A percentile compares a stretch with the other conserved stretches of the same genome.
Evolutionary conservation across 2,888 invertebrate genomes (phyloP).

Genomic region (Rhynchonema sp.): DNA sequence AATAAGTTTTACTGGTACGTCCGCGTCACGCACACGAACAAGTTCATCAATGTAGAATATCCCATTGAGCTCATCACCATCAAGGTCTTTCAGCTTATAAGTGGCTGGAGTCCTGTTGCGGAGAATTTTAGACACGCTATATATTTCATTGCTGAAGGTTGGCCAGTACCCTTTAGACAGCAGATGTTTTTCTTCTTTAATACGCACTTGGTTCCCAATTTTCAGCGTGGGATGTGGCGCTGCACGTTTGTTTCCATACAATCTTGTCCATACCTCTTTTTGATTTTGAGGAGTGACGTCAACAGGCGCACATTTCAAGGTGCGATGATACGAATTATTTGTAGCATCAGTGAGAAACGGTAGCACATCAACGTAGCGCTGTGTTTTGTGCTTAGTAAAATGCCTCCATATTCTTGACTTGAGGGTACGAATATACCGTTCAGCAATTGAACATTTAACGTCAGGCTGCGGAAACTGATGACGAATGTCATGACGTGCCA

Average conservation of each 20-base stretch:
- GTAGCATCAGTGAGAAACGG: not conserved
- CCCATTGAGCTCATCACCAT: slow-evolving; percentile 1
- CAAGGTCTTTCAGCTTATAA: not conserved
- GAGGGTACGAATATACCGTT: not conserved
- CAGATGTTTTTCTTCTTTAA: not conserved
- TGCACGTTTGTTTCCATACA: not conserved
- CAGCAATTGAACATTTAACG: not conserved
- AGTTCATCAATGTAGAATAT: slow-evolving; percentile 1
- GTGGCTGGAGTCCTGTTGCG: not conserved
- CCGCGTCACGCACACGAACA: not conserved
- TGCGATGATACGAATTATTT: not conserved
- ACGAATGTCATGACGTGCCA: not conserved
- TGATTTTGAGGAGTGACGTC: not conserved
- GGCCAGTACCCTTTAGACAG: slow-evolving; percentile 2
- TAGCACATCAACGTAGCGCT: not conserved
- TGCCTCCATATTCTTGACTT: not conserved
- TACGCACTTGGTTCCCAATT: slow-evolving; percentile 2
- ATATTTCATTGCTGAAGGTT: not conserved
- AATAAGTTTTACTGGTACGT: not conserved
- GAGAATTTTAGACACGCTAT: not conserved
- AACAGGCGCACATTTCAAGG: not conserved
- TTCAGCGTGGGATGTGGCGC: not conserved
- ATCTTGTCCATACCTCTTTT: not conserved
- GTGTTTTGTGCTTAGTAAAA: not conserved
- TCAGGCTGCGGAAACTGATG: not conserved